These are phyloP conservation scores for Actinostola sp. DNA, from an alignment of 92 coral and sea anemone species.

Conservation along the genomic window DNA sequence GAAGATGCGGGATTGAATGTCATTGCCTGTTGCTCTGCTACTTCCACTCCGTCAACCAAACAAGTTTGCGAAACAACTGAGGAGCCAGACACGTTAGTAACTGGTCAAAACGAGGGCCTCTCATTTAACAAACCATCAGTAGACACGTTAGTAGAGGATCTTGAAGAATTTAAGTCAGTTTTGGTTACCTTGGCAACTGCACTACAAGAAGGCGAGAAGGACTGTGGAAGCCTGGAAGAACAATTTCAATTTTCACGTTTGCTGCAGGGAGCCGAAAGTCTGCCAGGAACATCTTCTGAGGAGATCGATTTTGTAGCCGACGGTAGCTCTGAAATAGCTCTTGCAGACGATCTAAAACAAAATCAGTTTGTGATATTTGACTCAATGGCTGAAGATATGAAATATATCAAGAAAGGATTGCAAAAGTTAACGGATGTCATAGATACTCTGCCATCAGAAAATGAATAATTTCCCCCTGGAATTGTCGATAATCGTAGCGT, in stretches of 20 bases:
- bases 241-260: background rate
- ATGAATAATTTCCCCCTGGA: too few species aligned
- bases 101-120: background rate
- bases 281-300: background rate
- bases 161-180: conserved; percentile 7
- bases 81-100: background rate
- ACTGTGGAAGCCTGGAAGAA: background rate
- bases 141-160: conserved; percentile 3
- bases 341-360: background rate
- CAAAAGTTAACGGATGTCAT: conserved; percentile 3
- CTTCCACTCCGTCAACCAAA: too few species aligned
- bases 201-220: conserved; percentile 5
- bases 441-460: background rate
- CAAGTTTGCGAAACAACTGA: too few species aligned
- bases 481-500: too few species aligned
- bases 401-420: conserved; percentile 16
- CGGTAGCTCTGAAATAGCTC: too few species aligned
- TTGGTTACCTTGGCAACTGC: conserved; percentile 18
- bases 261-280: background rate
- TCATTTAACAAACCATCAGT: background rate
- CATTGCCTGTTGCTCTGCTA: too few species aligned
- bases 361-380: background rate
- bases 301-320: too few species aligned
- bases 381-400: conserved; percentile 13
- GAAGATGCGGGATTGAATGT: too few species aligned